Conservation (phyloP, 2,113 vertebrate species). For the Myiozetetes cayanensis region DNA sequence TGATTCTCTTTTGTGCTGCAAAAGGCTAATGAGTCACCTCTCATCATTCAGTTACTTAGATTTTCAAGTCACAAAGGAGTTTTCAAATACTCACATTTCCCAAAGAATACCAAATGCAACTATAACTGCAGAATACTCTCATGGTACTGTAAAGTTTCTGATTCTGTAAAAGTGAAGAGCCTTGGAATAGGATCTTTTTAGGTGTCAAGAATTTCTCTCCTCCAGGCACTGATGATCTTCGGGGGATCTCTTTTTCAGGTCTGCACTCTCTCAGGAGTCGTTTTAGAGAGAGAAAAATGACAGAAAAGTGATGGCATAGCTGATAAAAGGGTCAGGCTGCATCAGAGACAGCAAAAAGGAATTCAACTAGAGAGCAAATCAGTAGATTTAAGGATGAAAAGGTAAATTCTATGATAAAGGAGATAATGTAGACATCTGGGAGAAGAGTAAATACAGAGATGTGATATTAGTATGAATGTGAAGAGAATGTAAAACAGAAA, state of each 20-base stretch:
- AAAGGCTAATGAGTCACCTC: background rate
- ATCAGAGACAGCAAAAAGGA: background rate
- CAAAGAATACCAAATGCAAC: background rate
- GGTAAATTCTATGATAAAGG: background rate
- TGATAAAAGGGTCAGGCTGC: slow-evolving; percentile 7
- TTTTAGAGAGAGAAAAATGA: background rate
- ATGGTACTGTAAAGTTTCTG: background rate
- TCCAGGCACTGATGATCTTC: background rate
- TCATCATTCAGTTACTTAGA: background rate
- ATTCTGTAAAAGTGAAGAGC: background rate
- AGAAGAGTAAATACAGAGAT: background rate
- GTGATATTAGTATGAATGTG: background rate
- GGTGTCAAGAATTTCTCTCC: background rate
- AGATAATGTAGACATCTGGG: background rate
- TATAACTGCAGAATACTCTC: background rate
- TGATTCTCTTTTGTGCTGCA: background rate
- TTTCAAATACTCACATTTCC: background rate
- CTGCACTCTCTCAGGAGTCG: background rate
- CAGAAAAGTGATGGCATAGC: background rate
- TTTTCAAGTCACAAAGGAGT: background rate
- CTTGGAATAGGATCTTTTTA: background rate
- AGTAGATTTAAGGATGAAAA: slow-evolving; percentile 6
- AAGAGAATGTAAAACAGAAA: background rate
- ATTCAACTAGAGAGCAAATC: background rate
- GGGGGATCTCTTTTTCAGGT: background rate